Conservation (phyloP, 2,113 vertebrate genomes). For the Gnathonemus longibarbis region DNA sequence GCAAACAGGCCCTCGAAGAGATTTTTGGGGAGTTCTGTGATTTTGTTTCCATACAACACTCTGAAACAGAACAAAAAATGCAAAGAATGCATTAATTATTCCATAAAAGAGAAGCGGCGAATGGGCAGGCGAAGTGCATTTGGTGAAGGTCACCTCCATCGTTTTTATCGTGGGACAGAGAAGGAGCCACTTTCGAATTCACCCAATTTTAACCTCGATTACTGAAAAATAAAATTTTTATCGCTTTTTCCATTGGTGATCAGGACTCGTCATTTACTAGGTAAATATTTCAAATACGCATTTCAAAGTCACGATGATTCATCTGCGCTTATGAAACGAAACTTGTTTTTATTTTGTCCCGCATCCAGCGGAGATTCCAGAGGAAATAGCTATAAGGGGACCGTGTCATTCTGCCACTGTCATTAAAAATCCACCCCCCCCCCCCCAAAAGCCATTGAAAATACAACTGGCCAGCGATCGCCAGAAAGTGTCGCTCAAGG, state of each 20-base stretch:
- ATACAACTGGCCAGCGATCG: conserved; percentile 24
- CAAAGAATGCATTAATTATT: conserved; percentile 12
- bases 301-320: neutral
- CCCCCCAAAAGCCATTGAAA: conserved; percentile 19
- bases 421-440: conserved; percentile 23
- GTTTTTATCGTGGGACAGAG: neutral
- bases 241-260: neutral
- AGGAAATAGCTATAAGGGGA: conserved; percentile 12
- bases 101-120: neutral
- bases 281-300: neutral
- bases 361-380: conserved; percentile 4
- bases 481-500: conserved; percentile 9
- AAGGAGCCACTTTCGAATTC: neutral
- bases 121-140: neutral
- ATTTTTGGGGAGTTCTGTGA: conserved; percentile 92
- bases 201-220: neutral
- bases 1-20: conserved; percentile 94
- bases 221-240: neutral
- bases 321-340: neutral
- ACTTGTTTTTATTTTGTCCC: neutral
- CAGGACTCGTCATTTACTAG: neutral
- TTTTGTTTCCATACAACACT: conserved; percentile 97
- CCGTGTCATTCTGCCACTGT: conserved; percentile 22
- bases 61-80: conserved; percentile 51
- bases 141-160: neutral